These are phyloP conservation scores for Dicrurus megarhynchus DNA, from an alignment of 2,113 vertebrate genomes.

Conservation along the genomic window DNA sequence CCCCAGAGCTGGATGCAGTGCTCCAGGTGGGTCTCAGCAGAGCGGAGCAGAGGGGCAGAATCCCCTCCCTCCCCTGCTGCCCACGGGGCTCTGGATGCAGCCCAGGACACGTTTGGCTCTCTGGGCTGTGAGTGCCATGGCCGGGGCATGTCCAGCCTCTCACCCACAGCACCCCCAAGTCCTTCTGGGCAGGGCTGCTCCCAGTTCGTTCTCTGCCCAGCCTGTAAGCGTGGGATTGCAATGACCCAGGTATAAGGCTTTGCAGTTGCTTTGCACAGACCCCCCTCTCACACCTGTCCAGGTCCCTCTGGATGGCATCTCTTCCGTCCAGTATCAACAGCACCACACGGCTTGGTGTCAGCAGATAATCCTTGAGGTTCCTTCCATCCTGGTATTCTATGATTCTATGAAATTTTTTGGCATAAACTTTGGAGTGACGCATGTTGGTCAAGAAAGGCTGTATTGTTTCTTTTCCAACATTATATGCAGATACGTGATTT, in stretches of 20 bases:
- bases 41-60: not conserved
- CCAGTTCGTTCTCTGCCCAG: rapidly evolving
- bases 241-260: not conserved
- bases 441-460: conserved; percentile 21
- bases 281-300: not conserved
- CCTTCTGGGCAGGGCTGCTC: not conserved
- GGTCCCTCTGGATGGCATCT: not conserved
- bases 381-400: not conserved
- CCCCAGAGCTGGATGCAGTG: not conserved
- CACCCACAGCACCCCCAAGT: not conserved
- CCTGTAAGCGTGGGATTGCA: not conserved
- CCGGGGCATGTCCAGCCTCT: not conserved
- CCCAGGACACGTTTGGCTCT: not conserved
- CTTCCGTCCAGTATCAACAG: rapidly evolving
- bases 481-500: not conserved
- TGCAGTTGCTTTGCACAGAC: not conserved
- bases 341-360: not conserved
- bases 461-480: conserved; percentile 1
- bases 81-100: not conserved
- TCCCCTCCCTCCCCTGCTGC: not conserved
- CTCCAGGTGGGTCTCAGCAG: not conserved
- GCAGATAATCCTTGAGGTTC: not conserved
- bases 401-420: not conserved
- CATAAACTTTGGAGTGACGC: not conserved
- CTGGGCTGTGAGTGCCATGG: not conserved